Evolutionary conservation across 1,140 invertebrate genomes (phyloP).

Genomic region (Cydia strobilella): DNA sequence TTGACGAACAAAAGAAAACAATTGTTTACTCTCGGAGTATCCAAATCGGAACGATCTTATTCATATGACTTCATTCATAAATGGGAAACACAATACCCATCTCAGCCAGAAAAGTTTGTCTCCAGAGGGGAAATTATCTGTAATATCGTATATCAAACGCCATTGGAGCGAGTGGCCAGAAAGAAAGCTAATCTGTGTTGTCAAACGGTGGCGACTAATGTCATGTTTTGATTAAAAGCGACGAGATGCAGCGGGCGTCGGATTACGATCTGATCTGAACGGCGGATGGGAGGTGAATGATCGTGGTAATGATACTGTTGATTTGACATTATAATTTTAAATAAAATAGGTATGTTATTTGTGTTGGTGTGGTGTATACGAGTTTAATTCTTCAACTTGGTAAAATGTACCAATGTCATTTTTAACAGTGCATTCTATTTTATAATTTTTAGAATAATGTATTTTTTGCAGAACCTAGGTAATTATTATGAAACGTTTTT

Average conservation of each 20-base stretch:
- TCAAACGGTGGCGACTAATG: conserved; percentile 39
- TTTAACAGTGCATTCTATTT: too few relatives aligned
- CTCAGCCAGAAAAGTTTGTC: background rate
- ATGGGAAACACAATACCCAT: conserved; percentile 12
- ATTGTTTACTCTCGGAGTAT: background rate
- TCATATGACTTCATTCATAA: conserved; percentile 9
- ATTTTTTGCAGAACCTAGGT: too few relatives aligned
- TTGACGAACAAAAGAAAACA: background rate
- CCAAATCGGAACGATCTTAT: background rate
- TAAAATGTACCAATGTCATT: too few relatives aligned
- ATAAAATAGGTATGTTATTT: background rate
- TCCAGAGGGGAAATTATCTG: conserved; percentile 5
- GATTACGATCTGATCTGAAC: background rate
- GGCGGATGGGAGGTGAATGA: conserved; percentile 5
- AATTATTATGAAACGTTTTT: too few relatives aligned
- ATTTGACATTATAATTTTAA: background rate
- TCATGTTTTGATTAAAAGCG: conserved; percentile 22
- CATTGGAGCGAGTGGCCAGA: conserved; percentile 37
- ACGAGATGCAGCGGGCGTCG: conserved; percentile 17
- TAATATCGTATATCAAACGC: conserved; percentile 14
- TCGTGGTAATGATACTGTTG: background rate
- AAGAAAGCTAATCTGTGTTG: conserved; percentile 45
- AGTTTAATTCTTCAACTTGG: too few relatives aligned
- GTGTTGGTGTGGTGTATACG: too few relatives aligned
- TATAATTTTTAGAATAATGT: too few relatives aligned